These are phyloP conservation scores for Oceanodroma leucorhoa DNA, from an alignment of 2,797 vertebrate genomes.

Conservation along the genomic window DNA sequence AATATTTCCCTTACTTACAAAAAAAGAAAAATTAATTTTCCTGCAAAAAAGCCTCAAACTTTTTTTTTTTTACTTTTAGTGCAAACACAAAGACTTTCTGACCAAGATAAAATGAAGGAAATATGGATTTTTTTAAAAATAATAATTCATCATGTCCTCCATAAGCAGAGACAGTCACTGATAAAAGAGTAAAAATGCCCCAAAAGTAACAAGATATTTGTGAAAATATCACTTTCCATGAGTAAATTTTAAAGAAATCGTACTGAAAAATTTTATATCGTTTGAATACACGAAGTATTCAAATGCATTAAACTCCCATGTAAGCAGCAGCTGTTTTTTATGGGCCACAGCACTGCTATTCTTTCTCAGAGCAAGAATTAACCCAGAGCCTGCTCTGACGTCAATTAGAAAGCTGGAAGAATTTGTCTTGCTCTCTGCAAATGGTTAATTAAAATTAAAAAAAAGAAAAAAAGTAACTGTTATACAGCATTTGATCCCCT, in stretches of 20 bases:
- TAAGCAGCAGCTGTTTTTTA: background rate
- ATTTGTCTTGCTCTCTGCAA: background rate
- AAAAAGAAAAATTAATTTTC: background rate
- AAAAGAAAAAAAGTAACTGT: background rate
- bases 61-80: background rate
- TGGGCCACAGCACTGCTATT: background rate
- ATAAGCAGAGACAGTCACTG: background rate
- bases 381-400: background rate
- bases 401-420: background rate
- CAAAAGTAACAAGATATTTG: background rate
- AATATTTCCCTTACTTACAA: background rate
- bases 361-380: background rate
- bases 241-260: background rate
- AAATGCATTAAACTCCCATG: background rate
- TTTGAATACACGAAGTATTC: background rate
- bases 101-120: background rate
- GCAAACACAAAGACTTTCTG: background rate
- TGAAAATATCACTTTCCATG: background rate
- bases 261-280: fast-evolving
- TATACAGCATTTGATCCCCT: background rate
- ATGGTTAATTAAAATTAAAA: background rate
- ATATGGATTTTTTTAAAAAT: background rate
- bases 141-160: background rate
- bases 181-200: background rate
- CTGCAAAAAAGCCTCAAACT: background rate